phyloP scores from a whole-genome alignment of 2,113 vertebrate species.

The Stigmatopora nigra region DNA sequence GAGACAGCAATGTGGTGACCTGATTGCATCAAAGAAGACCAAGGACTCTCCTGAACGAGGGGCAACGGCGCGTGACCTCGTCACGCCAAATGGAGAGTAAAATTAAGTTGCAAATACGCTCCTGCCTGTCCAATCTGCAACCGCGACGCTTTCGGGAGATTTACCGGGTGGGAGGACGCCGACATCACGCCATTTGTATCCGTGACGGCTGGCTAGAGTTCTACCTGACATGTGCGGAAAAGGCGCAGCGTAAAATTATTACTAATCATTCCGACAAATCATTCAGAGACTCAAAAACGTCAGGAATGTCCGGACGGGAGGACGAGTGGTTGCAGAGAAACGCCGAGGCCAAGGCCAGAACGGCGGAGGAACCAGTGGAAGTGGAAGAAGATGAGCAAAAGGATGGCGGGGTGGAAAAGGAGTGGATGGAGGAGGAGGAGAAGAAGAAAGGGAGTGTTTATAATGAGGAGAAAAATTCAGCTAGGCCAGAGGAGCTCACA shows the following conservation, averaged over 20 bases:
- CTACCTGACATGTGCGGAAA: conserved; percentile 1
- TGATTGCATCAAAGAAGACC: background rate
- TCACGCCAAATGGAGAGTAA: conserved; percentile 12
- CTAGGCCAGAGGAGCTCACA: no score
- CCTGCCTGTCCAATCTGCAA: background rate
- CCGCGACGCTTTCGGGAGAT: background rate
- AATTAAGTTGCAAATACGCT: conserved; percentile 8
- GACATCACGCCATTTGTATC: conserved; percentile 1
- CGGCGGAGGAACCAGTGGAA: background rate
- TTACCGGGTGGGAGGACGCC: background rate
- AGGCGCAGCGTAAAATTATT: background rate
- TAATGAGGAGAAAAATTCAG: no score
- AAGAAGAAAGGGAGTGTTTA: no score
- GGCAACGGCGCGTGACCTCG: conserved; percentile 2
- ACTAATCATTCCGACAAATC: background rate
- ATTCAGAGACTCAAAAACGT: background rate
- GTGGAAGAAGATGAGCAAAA: no score
- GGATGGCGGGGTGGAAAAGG: no score
- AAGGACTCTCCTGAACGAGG: background rate
- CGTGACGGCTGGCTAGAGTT: conserved; percentile 8
- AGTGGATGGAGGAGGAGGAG: no score
- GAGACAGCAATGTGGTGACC: background rate
- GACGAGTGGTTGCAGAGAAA: background rate
- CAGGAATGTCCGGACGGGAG: background rate
- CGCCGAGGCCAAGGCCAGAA: background rate